These are phyloP conservation scores for Proteles cristata DNA, from an alignment of 2,113 vertebrate species.

Conservation along the genomic window DNA sequence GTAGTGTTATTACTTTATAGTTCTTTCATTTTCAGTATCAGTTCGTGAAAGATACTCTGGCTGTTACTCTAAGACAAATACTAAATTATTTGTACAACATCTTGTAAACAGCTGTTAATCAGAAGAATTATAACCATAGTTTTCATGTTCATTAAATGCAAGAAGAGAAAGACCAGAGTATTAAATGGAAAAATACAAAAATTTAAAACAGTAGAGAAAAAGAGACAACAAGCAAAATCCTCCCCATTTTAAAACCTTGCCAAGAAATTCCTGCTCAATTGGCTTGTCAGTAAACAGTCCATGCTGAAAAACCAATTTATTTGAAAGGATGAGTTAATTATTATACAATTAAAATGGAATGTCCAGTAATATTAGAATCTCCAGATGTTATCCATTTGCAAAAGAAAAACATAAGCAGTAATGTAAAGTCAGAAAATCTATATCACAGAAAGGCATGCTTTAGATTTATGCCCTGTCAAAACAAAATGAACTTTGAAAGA, in stretches of 20 bases:
- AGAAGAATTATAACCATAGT: not conserved
- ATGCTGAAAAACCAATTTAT: not conserved
- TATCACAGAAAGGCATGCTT: not conserved
- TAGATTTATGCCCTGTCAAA: not conserved
- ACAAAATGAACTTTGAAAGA: not conserved
- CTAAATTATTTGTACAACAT: not conserved
- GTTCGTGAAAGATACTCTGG: not conserved
- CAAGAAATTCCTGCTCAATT: not conserved
- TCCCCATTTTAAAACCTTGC: not conserved
- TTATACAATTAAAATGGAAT: conserved; percentile 41
- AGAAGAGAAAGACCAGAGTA: not conserved
- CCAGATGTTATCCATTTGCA: conserved; percentile 38
- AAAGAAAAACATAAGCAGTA: conserved; percentile 7
- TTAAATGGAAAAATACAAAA: conserved; percentile 11
- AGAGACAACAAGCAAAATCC: not conserved
- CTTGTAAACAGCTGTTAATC: not conserved
- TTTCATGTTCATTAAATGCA: not conserved
- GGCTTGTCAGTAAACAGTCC: not conserved
- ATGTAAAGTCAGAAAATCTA: not conserved
- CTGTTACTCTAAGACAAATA: not conserved
- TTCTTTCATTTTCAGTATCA: not conserved
- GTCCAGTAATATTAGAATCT: conserved; percentile 10
- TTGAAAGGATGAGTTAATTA: not conserved
- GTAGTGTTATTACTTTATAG: not conserved
- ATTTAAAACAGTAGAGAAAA: not conserved